Evolutionary conservation across 37 sponge, comb jelly and placozoan genomes (phyloP).

Genomic region (Tethya wilhelma): DNA sequence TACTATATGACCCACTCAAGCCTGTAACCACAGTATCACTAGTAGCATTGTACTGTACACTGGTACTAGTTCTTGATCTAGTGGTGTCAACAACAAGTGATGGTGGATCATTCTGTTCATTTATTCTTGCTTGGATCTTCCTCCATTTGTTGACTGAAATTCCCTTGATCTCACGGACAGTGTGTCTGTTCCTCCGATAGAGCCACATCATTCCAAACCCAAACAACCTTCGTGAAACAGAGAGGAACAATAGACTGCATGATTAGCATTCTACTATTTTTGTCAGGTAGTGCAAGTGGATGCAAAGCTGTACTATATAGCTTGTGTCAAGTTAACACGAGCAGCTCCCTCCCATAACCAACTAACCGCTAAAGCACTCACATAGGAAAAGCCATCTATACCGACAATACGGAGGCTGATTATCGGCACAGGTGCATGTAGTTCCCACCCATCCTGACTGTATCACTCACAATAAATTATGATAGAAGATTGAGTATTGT

Average conservation of each 20-base stretch:
- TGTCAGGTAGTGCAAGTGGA: not conserved
- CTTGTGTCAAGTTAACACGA: not conserved
- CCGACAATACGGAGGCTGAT: too few relatives aligned
- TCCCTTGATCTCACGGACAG: not conserved
- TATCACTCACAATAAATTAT: too few relatives aligned
- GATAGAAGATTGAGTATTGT: too few relatives aligned
- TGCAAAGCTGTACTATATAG: not conserved
- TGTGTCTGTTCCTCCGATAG: not conserved
- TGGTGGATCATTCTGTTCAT: not conserved
- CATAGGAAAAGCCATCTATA: too few relatives aligned
- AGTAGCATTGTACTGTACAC: not conserved
- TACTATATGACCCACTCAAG: too few relatives aligned
- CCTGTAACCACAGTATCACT: not conserved
- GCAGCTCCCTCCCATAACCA: too few relatives aligned
- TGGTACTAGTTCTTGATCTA: not conserved
- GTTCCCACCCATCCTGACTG: too few relatives aligned
- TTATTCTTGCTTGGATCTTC: not conserved
- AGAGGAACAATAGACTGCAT: not conserved
- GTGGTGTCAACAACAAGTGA: too few relatives aligned
- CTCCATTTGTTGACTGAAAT: constrained; percentile 1
- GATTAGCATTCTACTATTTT: not conserved
- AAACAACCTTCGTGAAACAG: constrained; percentile 10
- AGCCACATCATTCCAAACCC: constrained; percentile 15
- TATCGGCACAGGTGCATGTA: too few relatives aligned
- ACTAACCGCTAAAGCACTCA: too few relatives aligned